Percentiles rank a stretch among this genome's conserved stretches.
Evolutionary conservation across 2,888 invertebrate genomes (phyloP).

Genomic region (Tridacna crocea): DNA sequence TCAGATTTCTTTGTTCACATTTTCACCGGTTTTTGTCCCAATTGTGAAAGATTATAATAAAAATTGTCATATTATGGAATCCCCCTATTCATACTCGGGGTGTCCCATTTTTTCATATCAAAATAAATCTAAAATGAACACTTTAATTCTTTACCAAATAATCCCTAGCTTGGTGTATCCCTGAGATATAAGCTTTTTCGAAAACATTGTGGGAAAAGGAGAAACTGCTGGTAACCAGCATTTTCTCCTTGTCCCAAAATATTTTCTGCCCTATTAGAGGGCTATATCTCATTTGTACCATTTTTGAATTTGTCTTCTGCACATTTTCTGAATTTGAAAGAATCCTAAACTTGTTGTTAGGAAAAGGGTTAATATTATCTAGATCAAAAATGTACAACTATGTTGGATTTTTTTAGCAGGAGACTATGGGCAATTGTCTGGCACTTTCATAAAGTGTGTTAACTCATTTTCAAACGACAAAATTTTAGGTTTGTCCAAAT

Average conservation of each 20-base stretch:
- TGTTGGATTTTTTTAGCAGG: no score
- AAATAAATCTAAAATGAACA: neutral
- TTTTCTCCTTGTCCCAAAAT: neutral
- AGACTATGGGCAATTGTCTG: no score
- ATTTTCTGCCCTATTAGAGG: no score
- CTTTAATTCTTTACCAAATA: neutral
- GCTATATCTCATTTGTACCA: no score
- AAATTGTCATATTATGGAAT: constrained; percentile 22
- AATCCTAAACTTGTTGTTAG: neutral
- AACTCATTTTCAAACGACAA: no score
- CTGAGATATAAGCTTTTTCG: neutral
- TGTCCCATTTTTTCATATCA: neutral
- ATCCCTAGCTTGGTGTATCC: neutral
- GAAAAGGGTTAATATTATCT: constrained; percentile 12
- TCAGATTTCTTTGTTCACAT: neutral
- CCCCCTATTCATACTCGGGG: neutral
- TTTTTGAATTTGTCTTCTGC: no score
- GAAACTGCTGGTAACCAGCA: neutral
- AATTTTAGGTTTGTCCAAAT: no score
- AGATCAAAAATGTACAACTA: no score
- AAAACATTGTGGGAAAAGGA: neutral
- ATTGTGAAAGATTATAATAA: constrained; percentile 22
- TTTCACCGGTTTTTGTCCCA: neutral
- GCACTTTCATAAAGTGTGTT: no score
- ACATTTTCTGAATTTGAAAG: no score